Evolutionary conservation across 2,888 invertebrate species (phyloP).

Genomic region (Melinaea marsaeus): DNA sequence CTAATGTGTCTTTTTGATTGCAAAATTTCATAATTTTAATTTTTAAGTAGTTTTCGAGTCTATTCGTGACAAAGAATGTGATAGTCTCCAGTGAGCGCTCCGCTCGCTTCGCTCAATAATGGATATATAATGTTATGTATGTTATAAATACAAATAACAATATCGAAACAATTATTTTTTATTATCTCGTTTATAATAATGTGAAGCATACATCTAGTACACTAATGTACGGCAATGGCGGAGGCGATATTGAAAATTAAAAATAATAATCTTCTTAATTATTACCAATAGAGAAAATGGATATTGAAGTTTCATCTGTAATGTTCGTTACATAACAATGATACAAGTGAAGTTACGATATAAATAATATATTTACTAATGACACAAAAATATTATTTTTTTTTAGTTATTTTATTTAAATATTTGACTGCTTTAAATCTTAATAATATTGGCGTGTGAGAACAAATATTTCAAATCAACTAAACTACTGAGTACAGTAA

Average conservation of each 20-base stretch:
- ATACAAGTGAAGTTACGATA: slow-evolving; percentile 22
- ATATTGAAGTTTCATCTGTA: slow-evolving; percentile 4
- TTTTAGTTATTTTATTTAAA: background rate
- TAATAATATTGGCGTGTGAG: background rate
- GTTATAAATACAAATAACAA: slow-evolving; percentile 43
- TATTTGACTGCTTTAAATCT: background rate
- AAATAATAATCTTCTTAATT: slow-evolving; percentile 22
- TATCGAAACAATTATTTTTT: slow-evolving; percentile 73
- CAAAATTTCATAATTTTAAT: too few species aligned
- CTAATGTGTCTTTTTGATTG: too few species aligned
- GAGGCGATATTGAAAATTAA: slow-evolving; percentile 42
- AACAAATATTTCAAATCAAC: background rate
- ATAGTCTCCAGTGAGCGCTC: too few species aligned
- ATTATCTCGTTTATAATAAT: slow-evolving; percentile 71
- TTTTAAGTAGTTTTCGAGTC: too few species aligned
- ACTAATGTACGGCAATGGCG: slow-evolving; percentile 63
- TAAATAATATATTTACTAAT: slow-evolving; percentile 23
- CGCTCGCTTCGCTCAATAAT: background rate
- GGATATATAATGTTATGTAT: background rate
- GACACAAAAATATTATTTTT: slow-evolving; percentile 13
- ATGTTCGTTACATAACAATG: slow-evolving; percentile 14
- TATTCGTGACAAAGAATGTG: too few species aligned
- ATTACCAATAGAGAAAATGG: background rate
- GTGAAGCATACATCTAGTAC: slow-evolving; percentile 70
- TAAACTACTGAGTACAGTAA: slow-evolving; percentile 14